A percentile compares a stretch with the other conserved stretches of the same genome.
phyloP scores from a whole-genome alignment of 2,797 vertebrate species.

The Rhynchonycteris naso region DNA sequence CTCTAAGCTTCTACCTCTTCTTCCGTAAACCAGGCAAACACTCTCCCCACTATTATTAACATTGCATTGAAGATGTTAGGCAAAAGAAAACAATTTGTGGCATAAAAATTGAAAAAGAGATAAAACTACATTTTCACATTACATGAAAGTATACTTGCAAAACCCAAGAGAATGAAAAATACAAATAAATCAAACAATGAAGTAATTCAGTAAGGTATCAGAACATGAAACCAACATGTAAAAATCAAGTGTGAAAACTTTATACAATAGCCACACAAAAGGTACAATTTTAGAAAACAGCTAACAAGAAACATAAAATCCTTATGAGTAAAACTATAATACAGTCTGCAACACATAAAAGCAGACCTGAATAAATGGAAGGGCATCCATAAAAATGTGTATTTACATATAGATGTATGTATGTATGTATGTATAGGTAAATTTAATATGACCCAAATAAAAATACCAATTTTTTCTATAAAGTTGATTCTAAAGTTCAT shows the following conservation, averaged over 20 bases:
- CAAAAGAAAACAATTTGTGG: constrained; percentile 17
- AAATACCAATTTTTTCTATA: not conserved
- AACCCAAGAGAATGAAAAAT: not conserved
- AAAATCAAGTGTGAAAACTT: constrained; percentile 42
- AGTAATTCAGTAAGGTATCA: not conserved
- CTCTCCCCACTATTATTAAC: not conserved
- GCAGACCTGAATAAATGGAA: not conserved
- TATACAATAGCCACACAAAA: not conserved
- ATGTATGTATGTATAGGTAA: not conserved
- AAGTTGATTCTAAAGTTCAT: not conserved
- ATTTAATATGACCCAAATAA: not conserved
- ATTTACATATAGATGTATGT: not conserved
- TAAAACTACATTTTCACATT: constrained; percentile 29
- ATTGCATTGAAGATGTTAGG: not conserved
- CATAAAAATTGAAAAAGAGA: not conserved
- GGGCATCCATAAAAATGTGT: not conserved
- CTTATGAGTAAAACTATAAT: constrained; percentile 41
- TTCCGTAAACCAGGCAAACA: constrained; percentile 24
- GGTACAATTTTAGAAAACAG: constrained; percentile 8
- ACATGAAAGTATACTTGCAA: constrained; percentile 23
- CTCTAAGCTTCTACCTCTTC: not conserved
- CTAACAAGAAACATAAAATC: not conserved
- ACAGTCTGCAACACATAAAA: constrained; percentile 4
- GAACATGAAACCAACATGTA: constrained; percentile 6
- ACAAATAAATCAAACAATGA: constrained; percentile 9